Evolutionary conservation across 1,140 invertebrate genomes (phyloP).

Genomic region (Stratiolaelaps scimitus): DNA sequence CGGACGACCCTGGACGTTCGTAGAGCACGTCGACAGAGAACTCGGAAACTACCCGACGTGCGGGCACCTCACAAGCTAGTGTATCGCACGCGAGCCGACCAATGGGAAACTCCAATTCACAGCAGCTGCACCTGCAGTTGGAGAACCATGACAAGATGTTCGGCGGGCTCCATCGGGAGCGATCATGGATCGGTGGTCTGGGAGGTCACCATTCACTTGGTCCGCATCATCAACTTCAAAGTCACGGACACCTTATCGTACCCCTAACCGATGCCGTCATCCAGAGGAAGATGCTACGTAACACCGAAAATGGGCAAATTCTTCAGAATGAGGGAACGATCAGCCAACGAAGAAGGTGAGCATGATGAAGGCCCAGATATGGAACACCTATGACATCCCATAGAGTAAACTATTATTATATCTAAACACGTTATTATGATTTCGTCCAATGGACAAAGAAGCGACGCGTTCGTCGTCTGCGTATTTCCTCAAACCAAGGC

Average conservation of each 20-base stretch:
- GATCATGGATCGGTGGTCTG: not conserved
- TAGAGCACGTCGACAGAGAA: too few species aligned
- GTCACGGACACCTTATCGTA: slow-evolving; percentile 4
- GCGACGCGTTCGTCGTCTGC: too few species aligned
- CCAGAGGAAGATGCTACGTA: slow-evolving; percentile 22
- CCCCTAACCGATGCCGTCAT: slow-evolving; percentile 19
- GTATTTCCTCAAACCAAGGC: too few species aligned
- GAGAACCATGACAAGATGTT: not conserved
- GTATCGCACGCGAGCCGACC: too few species aligned
- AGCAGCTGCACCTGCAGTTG: slow-evolving; percentile 14
- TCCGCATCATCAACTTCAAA: slow-evolving; percentile 7
- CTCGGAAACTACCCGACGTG: too few species aligned
- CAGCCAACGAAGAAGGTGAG: slow-evolving; percentile 25
- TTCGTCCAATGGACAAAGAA: too few species aligned
- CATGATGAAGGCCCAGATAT: not conserved
- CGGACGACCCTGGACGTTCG: too few species aligned
- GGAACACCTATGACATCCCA: too few species aligned
- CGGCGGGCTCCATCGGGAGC: not conserved
- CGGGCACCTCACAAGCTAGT: too few species aligned
- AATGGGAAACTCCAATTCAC: slow-evolving; percentile 26
- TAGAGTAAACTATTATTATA: too few species aligned
- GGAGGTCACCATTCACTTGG: too few species aligned
- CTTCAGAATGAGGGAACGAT: slow-evolving; percentile 24
- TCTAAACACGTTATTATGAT: too few species aligned
- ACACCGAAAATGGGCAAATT: slow-evolving; percentile 11